Conservation (phyloP, 2,888 invertebrate species). For the Teinopalpus imperialis region DNA sequence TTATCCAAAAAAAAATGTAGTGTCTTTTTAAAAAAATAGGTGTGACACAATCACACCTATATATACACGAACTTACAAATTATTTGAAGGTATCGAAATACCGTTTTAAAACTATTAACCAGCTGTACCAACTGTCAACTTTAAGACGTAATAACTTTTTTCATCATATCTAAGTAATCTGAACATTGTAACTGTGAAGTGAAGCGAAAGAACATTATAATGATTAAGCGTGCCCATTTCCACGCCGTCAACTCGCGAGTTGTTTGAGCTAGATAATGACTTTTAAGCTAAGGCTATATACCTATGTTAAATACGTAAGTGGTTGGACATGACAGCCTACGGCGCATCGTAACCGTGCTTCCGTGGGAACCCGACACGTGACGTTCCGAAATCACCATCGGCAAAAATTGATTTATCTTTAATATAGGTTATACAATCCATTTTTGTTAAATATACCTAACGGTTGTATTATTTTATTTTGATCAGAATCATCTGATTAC, state of each 20-base stretch:
- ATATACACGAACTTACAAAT: too few relatives aligned
- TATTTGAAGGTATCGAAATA: too few relatives aligned
- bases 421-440: too few relatives aligned
- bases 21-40: too few relatives aligned
- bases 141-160: slow-evolving; percentile 3
- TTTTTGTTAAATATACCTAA: too few relatives aligned
- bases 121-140: background rate
- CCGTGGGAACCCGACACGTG: slow-evolving; percentile 78
- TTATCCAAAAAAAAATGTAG: too few relatives aligned
- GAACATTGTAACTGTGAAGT: slow-evolving; percentile 9
- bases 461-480: too few relatives aligned
- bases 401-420: slow-evolving; percentile 78
- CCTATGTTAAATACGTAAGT: slow-evolving; percentile 77
- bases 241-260: slow-evolving; percentile 68
- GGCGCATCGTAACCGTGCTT: slow-evolving; percentile 72
- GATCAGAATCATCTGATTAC: too few relatives aligned
- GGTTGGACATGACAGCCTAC: slow-evolving; percentile 76
- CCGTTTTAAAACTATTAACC: too few relatives aligned
- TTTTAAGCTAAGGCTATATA: slow-evolving; percentile 75
- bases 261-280: slow-evolving; percentile 79
- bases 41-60: too few relatives aligned
- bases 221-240: slow-evolving; percentile 77
- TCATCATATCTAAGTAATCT: slow-evolving; percentile 5
- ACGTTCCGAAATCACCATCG: slow-evolving; percentile 74
- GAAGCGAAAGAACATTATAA: slow-evolving; percentile 43